Evolutionary conservation across 2,888 invertebrate species (phyloP).

Genomic region (Lycophotia porphyrea): DNA sequence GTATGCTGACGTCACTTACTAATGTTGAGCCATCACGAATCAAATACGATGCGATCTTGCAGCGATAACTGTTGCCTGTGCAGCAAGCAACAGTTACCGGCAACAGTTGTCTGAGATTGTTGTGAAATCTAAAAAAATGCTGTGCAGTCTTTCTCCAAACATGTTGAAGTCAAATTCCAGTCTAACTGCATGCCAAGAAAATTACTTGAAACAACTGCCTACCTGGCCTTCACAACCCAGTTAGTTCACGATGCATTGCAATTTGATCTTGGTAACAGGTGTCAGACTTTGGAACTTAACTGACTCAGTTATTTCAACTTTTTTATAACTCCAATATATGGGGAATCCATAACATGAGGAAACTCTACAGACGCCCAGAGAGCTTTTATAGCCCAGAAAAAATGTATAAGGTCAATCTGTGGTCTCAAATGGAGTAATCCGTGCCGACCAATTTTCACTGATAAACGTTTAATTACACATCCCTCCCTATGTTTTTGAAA

Average conservation of each 20-base stretch:
- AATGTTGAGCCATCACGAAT: constrained; percentile 65
- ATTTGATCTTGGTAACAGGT: neutral
- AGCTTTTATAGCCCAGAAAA: no score
- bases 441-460: no score
- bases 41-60: constrained; percentile 44
- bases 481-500: no score
- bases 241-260: neutral
- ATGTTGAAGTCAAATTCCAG: neutral
- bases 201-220: neutral
- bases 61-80: neutral
- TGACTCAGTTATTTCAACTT: neutral
- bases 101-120: neutral
- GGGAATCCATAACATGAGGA: no score
- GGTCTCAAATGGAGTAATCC: no score
- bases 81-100: neutral
- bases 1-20: constrained; percentile 61
- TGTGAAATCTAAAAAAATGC: neutral
- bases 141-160: neutral
- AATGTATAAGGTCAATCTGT: no score
- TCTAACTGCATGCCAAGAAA: neutral
- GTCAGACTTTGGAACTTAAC: neutral
- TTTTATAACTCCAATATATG: no score
- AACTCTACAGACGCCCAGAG: no score
- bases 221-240: neutral
- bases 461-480: no score